Percentiles rank a stretch among this genome's conserved stretches.
These are phyloP conservation scores for Enteromius afrohamiltoni DNA, from an alignment of 2,797 vertebrate genomes.

Conservation along the genomic window DNA sequence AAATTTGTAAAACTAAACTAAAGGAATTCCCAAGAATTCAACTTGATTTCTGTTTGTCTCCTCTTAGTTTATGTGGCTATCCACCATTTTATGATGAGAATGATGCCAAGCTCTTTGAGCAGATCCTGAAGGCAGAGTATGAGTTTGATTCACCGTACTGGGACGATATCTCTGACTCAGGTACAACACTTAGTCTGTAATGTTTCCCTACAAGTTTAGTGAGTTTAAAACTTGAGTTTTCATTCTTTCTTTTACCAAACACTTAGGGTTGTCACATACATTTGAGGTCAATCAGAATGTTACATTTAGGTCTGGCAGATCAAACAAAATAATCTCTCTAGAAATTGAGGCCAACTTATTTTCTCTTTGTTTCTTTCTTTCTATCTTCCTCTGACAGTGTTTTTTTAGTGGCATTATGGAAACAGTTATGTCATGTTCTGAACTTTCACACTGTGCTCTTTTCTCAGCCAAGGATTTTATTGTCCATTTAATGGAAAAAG, in stretches of 20 bases:
- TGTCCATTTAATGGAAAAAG: slow-evolving; percentile 93
- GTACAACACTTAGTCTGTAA: slow-evolving; percentile 69
- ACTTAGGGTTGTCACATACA: neutral
- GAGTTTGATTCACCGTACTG: slow-evolving; percentile 99
- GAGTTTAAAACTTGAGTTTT: neutral
- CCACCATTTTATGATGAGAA: slow-evolving; percentile 98
- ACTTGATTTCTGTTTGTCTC: slow-evolving; percentile 16
- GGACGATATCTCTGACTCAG: slow-evolving; percentile 98
- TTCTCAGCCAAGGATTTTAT: slow-evolving; percentile 95
- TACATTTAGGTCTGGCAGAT: slow-evolving; percentile 3
- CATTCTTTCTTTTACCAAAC: neutral
- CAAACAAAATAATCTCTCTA: neutral
- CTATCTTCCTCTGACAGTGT: neutral
- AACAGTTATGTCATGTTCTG: slow-evolving; percentile 12
- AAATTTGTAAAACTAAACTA: neutral
- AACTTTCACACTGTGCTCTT: slow-evolving; percentile 19
- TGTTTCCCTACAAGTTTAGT: neutral
- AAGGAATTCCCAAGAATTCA: neutral
- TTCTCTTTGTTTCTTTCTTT: neutral
- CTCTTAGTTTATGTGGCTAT: slow-evolving; percentile 88
- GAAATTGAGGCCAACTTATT: neutral
- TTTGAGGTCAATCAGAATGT: neutral
- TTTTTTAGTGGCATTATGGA: slow-evolving; percentile 1
- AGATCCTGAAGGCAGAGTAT: slow-evolving; percentile 94
- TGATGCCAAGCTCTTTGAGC: slow-evolving; percentile 95